A percentile compares a stretch with the other conserved stretches of the same genome.
Evolutionary conservation across 2,888 invertebrate genomes (phyloP).

Genomic region (Meandrusa payeni): DNA sequence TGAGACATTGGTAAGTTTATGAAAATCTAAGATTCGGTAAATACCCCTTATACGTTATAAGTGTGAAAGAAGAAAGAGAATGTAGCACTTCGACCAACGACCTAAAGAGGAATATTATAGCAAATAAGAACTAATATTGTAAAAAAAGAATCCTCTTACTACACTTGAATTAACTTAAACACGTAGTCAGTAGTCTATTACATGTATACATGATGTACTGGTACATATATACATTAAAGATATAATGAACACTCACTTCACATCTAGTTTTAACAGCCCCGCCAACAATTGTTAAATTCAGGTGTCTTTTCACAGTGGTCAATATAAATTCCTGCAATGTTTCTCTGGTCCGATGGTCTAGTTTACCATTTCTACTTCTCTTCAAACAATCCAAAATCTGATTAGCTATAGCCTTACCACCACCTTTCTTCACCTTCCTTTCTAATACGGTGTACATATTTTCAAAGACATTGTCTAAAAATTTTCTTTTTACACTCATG

Average conservation of each 20-base stretch:
- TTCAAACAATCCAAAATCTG: slow-evolving; percentile 49
- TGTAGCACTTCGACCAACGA: too few species aligned
- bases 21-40: too few species aligned
- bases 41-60: too few species aligned
- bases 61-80: too few species aligned
- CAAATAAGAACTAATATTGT: too few species aligned
- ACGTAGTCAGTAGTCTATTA: too few species aligned
- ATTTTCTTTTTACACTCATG: slow-evolving; percentile 54
- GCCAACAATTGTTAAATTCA: slow-evolving; percentile 65
- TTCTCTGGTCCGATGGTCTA: slow-evolving; percentile 49
- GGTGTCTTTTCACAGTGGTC: slow-evolving; percentile 56
- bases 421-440: slow-evolving; percentile 43
- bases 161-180: too few species aligned
- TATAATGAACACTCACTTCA: slow-evolving; percentile 51
- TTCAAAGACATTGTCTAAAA: slow-evolving; percentile 67
- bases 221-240: too few species aligned
- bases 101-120: too few species aligned
- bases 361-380: slow-evolving; percentile 62
- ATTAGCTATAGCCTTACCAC: slow-evolving; percentile 58
- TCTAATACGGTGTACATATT: slow-evolving; percentile 67
- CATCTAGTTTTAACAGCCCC: slow-evolving; percentile 73
- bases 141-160: too few species aligned
- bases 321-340: slow-evolving; percentile 60
- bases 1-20: too few species aligned
- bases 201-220: too few species aligned